Evolutionary conservation across 2,113 vertebrate genomes (phyloP).

Genomic region (Myanophis thanlyinensis): DNA sequence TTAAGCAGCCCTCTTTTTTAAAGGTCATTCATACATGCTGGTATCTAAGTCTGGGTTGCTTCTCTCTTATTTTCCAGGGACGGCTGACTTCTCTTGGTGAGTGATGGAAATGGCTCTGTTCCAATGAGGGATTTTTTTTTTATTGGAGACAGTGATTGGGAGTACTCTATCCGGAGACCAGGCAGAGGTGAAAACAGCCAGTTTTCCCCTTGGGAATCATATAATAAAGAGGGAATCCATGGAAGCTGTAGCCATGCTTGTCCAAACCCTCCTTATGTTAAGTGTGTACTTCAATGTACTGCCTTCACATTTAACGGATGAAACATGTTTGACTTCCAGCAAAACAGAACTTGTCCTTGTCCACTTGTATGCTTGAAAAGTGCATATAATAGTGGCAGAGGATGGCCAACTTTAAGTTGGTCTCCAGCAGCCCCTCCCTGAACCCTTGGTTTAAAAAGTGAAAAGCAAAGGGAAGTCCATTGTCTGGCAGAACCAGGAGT

Average conservation of each 20-base stretch:
- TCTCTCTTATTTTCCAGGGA: conserved; percentile 43
- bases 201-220: conserved; percentile 72
- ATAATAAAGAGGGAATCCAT: conserved; percentile 86
- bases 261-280: conserved; percentile 85
- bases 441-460: conserved; percentile 68
- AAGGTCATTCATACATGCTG: too few relatives aligned
- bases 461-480: conserved; percentile 55
- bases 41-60: background rate
- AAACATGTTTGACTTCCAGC: conserved; percentile 84
- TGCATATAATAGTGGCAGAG: conserved; percentile 58
- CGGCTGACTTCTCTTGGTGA: conserved; percentile 4
- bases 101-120: conserved; percentile 29
- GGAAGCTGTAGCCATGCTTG: conserved; percentile 80
- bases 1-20: background rate
- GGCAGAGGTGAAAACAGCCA: conserved; percentile 73
- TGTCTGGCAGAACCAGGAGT: conserved; percentile 51
- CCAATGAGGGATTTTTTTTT: conserved; percentile 27
- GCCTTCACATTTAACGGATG: conserved; percentile 82
- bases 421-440: conserved; percentile 69
- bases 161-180: conserved; percentile 82
- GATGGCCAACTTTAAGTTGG: conserved; percentile 55
- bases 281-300: conserved; percentile 82
- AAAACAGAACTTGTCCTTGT: conserved; percentile 80
- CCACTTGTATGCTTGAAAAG: conserved; percentile 37
- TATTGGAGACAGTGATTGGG: conserved; percentile 73